Base-by-base conservation (phyloP, 2,797 vertebrate species). In the Enteromius viviparus region DNA sequence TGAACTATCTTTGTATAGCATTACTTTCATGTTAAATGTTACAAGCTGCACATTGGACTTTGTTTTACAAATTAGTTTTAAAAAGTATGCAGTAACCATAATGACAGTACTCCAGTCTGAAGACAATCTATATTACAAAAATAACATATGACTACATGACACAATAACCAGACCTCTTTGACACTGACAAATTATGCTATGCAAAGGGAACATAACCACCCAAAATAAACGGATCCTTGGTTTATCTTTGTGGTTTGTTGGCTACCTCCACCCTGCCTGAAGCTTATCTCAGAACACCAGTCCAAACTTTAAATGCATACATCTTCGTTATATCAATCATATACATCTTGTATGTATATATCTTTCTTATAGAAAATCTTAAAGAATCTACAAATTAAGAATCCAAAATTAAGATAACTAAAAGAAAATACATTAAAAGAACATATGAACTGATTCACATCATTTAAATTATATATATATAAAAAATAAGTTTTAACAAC, bases 251-350 rank as follows among this genome's bases (percentile, higher is more conserved):
- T 79, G 64, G 70, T 26, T 78, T 42, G 84, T 89, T 64, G 75
- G 86, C 81, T 81, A 84, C 77, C 80, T 84, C 88, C 93, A 83
- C 93, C 93, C 94, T 87, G 85, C 72, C 77, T 77, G 45, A 49
- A 58, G 58, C 89, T 93, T 94, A 95, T 95, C 94, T 91, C n/a
- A 72, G 17, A 83, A 76, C 80, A 82, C 90, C 94, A 91, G 81
- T 87, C 75, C 21, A 42, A 37, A 62, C 29, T 65, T 69, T 26
- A 49, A 17, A 65, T 76, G 21, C 69, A 62, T 26, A 37, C 34
- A 53, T 68, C 47, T 26, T 53, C 40, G 34, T 68, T 21, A 58
- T 14, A 69, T 55, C 15, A 37, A 53, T 15, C 14, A 69, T 11
- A 45, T 37, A 42, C 21, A 69, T 69, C 45, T 51, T 42, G 1